Evolutionary conservation across 2,888 invertebrate genomes (phyloP), one percentile per base, ranked within the genome.

Genomic region (Chloroclysta siterata): DNA sequence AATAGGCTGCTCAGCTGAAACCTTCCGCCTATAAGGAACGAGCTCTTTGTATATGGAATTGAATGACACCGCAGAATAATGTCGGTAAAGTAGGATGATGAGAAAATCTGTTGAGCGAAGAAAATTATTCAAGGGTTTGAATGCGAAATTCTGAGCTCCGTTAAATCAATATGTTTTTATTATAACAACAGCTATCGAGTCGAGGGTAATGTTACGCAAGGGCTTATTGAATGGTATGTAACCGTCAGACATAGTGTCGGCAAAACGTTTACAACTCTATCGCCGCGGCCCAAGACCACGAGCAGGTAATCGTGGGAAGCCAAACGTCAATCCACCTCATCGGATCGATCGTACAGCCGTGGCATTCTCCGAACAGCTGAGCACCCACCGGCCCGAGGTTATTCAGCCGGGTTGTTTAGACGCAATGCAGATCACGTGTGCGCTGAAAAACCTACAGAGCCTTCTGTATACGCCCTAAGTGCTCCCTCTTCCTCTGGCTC

Each of bases 381-480:
- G 77, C 75, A 71, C 79, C 76, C 75, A 71, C 79, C 76, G 76
- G 74, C 63, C 77, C 77, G 87, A 88, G 89, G 88, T 87, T 88
- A 84, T 83, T 81, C 86, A 81, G 90, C 89, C 90, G 88, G 90
- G 85, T 87, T 91, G 90, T 91, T 90, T 90, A 91, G 92, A 90
- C 92, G 92, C 92, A 92, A 90, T 92, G 92, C 92, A 91, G 92
- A 90, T 92, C 90, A 91, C 92, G 91, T 92, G 92, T 89, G 90
- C 87, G 90, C 86, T 81, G 87, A 80, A 80, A 85, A 81, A 80
- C 84, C 82, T 65, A 81, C 83, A 80, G 77, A 79, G 81, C 82
- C 80, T 80, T 81, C 82, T 79, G 88, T 82, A 79, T 78, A 88
- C 90, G 90, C 90, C 90, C 91, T 85, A 78, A 66, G 69, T 66